These are phyloP conservation scores for Hozukius guyotensis DNA, from an alignment of 2,797 vertebrate genomes.

Conservation along the genomic window DNA sequence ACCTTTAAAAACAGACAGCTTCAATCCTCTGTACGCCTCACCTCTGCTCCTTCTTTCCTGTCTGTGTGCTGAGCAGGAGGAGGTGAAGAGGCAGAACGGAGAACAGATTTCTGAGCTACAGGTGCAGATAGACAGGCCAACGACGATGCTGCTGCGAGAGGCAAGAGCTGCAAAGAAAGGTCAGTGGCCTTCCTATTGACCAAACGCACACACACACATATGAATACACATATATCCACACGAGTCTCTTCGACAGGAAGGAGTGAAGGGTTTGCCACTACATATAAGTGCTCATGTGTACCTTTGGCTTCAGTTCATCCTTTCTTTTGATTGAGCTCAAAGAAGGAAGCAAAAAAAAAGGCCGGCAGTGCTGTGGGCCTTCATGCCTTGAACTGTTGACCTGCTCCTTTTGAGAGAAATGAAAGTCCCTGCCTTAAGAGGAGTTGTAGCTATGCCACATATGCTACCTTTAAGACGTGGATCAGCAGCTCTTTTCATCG, in stretches of 20 bases:
- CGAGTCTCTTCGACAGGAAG: constrained; percentile 6
- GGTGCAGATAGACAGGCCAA: constrained; percentile 63
- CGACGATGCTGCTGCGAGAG: constrained; percentile 49
- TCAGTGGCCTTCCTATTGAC: constrained; percentile 51
- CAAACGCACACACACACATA: constrained; percentile 5
- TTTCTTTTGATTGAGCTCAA: constrained; percentile 55
- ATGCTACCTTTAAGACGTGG: constrained; percentile 45
- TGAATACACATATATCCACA: constrained; percentile 31
- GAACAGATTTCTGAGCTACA: constrained; percentile 75
- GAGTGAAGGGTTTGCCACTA: constrained; percentile 26
- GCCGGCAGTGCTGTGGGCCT: constrained; percentile 22
- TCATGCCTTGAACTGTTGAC: constrained; percentile 50
- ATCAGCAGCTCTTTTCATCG: constrained; percentile 59
- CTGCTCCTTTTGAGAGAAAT: constrained; percentile 33
- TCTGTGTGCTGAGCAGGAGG: constrained; percentile 62
- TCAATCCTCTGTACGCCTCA: constrained; percentile 69
- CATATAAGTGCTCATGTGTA: constrained; percentile 26
- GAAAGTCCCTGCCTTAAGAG: constrained; percentile 27
- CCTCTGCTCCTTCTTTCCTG: constrained; percentile 46
- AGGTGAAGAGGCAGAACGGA: constrained; percentile 62
- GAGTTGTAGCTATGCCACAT: constrained; percentile 32
- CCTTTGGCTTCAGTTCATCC: constrained; percentile 33
- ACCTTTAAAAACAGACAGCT: constrained; percentile 78
- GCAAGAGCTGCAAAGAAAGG: constrained; percentile 60
- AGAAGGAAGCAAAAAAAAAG: constrained; percentile 37